A percentile compares a stretch with the other conserved stretches of the same genome.
These are phyloP conservation scores for Spisula subtruncata DNA, from an alignment of 2,888 invertebrate species.

Conservation along the genomic window DNA sequence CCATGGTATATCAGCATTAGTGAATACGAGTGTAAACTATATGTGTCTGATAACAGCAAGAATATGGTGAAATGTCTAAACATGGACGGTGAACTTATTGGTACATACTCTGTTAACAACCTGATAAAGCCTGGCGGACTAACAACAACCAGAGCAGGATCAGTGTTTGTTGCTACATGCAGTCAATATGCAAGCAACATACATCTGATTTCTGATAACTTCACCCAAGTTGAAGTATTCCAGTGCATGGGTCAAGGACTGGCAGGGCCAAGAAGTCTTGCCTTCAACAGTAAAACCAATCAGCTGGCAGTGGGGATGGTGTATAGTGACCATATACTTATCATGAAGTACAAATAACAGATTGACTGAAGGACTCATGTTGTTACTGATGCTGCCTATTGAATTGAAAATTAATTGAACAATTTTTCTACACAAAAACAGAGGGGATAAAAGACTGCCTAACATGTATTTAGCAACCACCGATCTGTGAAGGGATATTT, in stretches of 20 bases:
- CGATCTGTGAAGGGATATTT: no score
- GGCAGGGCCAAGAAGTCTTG: background rate
- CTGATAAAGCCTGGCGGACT: conserved; percentile 25
- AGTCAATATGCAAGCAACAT: background rate
- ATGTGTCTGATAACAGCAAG: conserved; percentile 32
- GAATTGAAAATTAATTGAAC: no score
- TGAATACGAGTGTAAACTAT: conserved; percentile 27
- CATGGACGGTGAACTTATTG: conserved; percentile 26
- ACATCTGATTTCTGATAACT: background rate
- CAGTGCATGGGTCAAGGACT: background rate
- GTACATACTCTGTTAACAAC: background rate
- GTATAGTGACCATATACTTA: conserved; percentile 33
- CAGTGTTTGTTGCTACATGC: conserved; percentile 22
- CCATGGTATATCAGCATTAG: conserved; percentile 35
- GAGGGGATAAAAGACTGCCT: background rate
- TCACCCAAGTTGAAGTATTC: background rate
- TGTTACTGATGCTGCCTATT: no score
- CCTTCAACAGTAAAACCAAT: background rate
- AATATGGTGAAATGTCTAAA: conserved; percentile 37
- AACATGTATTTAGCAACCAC: background rate
- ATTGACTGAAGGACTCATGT: no score
- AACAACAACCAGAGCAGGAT: background rate
- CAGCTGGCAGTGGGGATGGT: conserved; percentile 25
- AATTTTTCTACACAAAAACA: no score
- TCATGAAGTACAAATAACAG: background rate